phyloP scores from a whole-genome alignment of 2,888 invertebrate genomes.

The Phragmatobia fuliginosa region DNA sequence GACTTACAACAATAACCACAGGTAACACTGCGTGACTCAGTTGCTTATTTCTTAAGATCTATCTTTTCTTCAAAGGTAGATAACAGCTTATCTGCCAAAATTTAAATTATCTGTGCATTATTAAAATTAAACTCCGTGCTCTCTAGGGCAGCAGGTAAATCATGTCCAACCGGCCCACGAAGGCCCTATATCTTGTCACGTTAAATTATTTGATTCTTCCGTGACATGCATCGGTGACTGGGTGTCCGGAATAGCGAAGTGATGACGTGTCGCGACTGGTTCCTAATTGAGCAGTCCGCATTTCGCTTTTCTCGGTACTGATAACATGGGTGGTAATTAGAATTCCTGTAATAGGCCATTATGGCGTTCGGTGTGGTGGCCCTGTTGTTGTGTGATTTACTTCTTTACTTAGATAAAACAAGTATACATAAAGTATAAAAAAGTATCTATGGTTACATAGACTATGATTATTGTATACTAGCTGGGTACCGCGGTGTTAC shows the following conservation, averaged over 20 bases:
- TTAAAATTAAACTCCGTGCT: neutral
- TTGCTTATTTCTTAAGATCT: too few relatives aligned
- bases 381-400: neutral
- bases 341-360: conserved; percentile 27
- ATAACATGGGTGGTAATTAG: conserved; percentile 27
- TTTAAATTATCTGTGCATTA: neutral
- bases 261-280: conserved; percentile 41
- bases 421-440: neutral
- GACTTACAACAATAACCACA: too few relatives aligned
- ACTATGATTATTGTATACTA: neutral
- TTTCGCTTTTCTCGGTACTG: conserved; percentile 27
- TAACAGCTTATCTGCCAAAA: too few relatives aligned
- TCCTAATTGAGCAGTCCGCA: conserved; percentile 30
- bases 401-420: neutral
- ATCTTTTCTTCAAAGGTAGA: too few relatives aligned
- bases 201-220: conserved; percentile 37
- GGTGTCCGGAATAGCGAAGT: conserved; percentile 30
- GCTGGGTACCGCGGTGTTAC: too few relatives aligned
- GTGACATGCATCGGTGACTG: conserved; percentile 25
- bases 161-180: neutral
- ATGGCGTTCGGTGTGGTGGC: conserved; percentile 6
- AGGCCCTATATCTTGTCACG: conserved; percentile 20
- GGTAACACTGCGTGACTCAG: too few relatives aligned
- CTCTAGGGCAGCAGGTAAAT: neutral
- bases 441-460: neutral